Conservation (phyloP, 1,140 invertebrate genomes). For the Rhyacophila brunnea region DNA sequence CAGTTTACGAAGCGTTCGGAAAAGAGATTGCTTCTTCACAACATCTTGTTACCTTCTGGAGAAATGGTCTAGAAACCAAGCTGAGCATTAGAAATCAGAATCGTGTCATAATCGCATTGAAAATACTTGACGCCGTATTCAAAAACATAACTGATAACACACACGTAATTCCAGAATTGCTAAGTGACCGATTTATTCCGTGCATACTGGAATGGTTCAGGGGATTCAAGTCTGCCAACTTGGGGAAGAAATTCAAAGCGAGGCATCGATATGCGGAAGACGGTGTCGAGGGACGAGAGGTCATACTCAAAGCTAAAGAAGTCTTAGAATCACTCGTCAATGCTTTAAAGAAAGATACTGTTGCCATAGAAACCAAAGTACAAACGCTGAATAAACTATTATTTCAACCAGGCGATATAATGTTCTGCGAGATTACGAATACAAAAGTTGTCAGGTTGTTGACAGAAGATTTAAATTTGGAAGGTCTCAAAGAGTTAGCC, state of each 20-base stretch:
- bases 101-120: constrained; percentile 55
- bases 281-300: constrained; percentile 48
- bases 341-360: constrained; percentile 49
- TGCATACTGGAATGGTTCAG: constrained; percentile 58
- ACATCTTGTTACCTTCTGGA: constrained; percentile 55
- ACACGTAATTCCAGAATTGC: constrained; percentile 49
- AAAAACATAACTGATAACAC: constrained; percentile 50
- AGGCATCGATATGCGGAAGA: constrained; percentile 13
- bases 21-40: constrained; percentile 50
- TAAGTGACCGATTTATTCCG: constrained; percentile 58
- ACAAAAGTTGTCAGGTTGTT: constrained; percentile 60
- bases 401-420: constrained; percentile 64
- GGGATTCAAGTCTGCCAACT: constrained; percentile 48
- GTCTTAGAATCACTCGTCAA: constrained; percentile 55
- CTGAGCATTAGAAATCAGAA: constrained; percentile 61
- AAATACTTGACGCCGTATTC: constrained; percentile 55
- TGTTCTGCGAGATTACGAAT: constrained; percentile 69
- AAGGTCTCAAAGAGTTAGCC: constrained; percentile 62
- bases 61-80: constrained; percentile 54
- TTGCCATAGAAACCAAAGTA: constrained; percentile 55
- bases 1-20: constrained; percentile 59
- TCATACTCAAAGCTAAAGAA: constrained; percentile 56
- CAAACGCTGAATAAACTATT: constrained; percentile 62
- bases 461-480: constrained; percentile 57
- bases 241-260: constrained; percentile 40